Evolutionary conservation across 2,113 vertebrate genomes (phyloP), one percentile per base, ranked within the genome.

Genomic region (Crotalus horridus): DNA sequence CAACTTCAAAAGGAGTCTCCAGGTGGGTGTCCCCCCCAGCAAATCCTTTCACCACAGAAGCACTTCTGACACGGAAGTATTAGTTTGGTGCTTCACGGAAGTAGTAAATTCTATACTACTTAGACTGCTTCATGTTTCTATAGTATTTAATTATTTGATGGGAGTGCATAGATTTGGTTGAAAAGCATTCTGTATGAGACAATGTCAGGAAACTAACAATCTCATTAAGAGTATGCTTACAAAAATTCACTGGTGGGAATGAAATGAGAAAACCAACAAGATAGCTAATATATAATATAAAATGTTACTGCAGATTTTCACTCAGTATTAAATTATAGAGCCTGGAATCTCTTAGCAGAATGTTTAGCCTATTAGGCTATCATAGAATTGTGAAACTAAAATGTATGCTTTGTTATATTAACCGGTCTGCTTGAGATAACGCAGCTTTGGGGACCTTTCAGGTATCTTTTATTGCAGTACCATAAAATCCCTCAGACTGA

Each of bases 171-270:
- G 6, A 39, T 39, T 39, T 9, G 33, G 17, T n/a, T 53, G 46
- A 90, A 33, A 51, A 53, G 11, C 51, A 58, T 46, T 94, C 56
- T 89, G 0, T 56, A 85, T 94, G 39, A 92, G 2, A 51, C 33
- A 69, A 90, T 90, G 39, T 93, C 85, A 90, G 93, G 46, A 95
- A 92, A 93, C 91, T 90, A 94, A 93, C 43, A 39, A 33, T n/a
- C 13, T 94, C 93, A 59, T 61, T 93, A 94, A 94, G 92, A 88
- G 24, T 56, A 87, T 11, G 10, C 0, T 24, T 88, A 0, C 1
- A 88, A 21, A 56, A 91, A 17, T 11, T 53, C 90, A 21, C 7
- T 88, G 39, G 59, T 48, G 33, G 20, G 89, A 86, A 15, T 48
- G 1, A 9, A 58, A 87, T 91, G 91, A 46, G 92, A 10, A 91